Base-by-base conservation (phyloP, 2,888 invertebrate species). In the Rhodophaea formosa region DNA sequence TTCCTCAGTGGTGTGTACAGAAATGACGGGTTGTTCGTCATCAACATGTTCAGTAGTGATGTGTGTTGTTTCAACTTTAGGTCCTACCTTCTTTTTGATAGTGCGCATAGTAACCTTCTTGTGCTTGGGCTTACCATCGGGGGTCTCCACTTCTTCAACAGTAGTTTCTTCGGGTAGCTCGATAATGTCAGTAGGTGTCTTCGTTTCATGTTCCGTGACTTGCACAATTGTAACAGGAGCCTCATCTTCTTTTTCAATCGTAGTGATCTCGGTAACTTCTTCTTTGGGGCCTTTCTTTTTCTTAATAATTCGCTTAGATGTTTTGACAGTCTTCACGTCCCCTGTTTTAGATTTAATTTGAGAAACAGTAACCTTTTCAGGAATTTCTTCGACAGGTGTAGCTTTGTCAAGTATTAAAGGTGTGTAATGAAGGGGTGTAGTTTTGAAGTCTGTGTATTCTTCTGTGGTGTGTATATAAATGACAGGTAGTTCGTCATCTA, bases 191-290 rank as follows among this genome's bases (percentile, higher is more conserved):
- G 61, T 30, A 1, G 67, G 58, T 72, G 55, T 82, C 78, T 35
- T 82, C 71, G 63, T 82, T 62, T 67, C 84, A 73, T 63, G 81
- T 71, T 73, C 88, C 67, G 58, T 80, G 67, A 68, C 63, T 0
- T 63, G 59, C 0, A 86, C 76, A 0, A 79, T 82, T 0, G 80
- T 82, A 0, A 81, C 67, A 0, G 85, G 82, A 1, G 68, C 69
- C 54, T 86, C 79, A 30, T 79, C 82, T 7, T 86, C 82, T 59
- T 84, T 80, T 61, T 88, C 77, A 16, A 85, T 74, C 15, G 90
- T 91, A 3, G 84, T 75, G 29, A 84, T 84, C 71, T 86, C 86
- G 2, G 92, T 88, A 45, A 86, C 76, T 65, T 90, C 88, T 61
- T 82, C 74, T 58, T 89, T 88, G 0, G 73, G 71, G 0, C 85